phyloP scores from a whole-genome alignment of 2,113 vertebrate species.

The Cynoglossus semilaevis region DNA sequence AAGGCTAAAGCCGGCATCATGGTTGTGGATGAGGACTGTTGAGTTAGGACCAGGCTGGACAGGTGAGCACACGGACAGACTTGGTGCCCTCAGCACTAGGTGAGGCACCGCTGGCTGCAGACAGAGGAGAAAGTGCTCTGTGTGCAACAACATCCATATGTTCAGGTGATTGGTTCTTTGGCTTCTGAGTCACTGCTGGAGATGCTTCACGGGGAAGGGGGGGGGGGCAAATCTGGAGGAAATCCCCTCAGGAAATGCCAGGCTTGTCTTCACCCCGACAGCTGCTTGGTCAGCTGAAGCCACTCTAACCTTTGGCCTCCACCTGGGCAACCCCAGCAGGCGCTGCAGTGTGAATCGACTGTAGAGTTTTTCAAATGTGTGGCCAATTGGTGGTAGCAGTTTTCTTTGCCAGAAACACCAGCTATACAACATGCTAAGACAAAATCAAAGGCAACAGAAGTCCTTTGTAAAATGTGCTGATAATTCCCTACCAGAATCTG shows the following conservation, averaged over 20 bases:
- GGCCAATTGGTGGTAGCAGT: slow-evolving; percentile 28
- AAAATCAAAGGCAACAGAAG: slow-evolving; percentile 72
- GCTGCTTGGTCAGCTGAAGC: slow-evolving; percentile 9
- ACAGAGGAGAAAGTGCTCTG: slow-evolving; percentile 72
- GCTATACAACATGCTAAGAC: slow-evolving; percentile 80
- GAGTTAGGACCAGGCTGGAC: slow-evolving; percentile 53
- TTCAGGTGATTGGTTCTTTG: slow-evolving; percentile 75
- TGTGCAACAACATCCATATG: slow-evolving; percentile 73
- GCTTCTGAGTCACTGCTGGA: slow-evolving; percentile 66
- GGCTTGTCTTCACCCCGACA: slow-evolving; percentile 34
- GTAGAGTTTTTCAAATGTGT: slow-evolving; percentile 14
- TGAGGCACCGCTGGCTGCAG: slow-evolving; percentile 69
- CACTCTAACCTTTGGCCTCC: slow-evolving; percentile 24
- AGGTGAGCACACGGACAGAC: slow-evolving; percentile 54
- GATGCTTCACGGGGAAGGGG: slow-evolving; percentile 26
- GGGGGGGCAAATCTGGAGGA: slow-evolving; percentile 8
- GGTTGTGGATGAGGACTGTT: slow-evolving; percentile 72
- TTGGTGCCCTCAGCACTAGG: slow-evolving; percentile 51
- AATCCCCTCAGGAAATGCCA: slow-evolving; percentile 39
- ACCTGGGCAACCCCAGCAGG: slow-evolving; percentile 10
- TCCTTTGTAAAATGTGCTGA: slow-evolving; percentile 77
- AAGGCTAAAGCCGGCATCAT: slow-evolving; percentile 68
- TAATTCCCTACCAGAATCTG: slow-evolving; percentile 66
- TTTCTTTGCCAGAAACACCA: slow-evolving; percentile 58
- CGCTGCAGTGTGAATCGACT: slow-evolving; percentile 10